Evolutionary conservation across 1,140 invertebrate genomes (phyloP), one percentile per base, ranked within the genome.

Genomic region (Bombus picipes): DNA sequence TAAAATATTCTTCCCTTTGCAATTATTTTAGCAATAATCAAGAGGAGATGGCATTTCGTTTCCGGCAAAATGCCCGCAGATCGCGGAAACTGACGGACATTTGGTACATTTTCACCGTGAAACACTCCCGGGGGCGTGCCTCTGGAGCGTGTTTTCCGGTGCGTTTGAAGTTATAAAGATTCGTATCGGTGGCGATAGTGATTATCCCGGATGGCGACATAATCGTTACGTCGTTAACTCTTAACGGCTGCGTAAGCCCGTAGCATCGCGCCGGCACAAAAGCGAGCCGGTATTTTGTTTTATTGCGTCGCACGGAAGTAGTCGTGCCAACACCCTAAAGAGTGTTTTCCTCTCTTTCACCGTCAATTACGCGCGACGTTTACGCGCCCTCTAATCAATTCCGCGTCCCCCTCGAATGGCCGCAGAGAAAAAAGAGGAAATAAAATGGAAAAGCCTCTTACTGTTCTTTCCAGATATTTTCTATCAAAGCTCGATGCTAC

Each of bases 151-250:
- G 80, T 83, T 83, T 88, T 85, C 86, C 88, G 86, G 75, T 76
- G 88, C 87, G 87, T 94, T 94, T 93, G 82, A 89, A 90, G 91
- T 92, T 93, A 92, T 93, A 93, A 92, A 94, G 93, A 94, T 94
- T 89, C 87, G 91, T 93, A 94, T 94, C 93, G 91, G 91, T 87
- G 91, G 88, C 91, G 91, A 93, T 94, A 94, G 93, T 89, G 93
- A 93, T 94, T 93, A 94, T 93, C 92, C 90, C 89, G 91, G 93
- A 94, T 93, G 88, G 93, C 91, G 90, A 90, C 91, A 94, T 93
- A 94, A 94, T 93, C 93, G 93, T 94, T 94, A 91, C 85, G 89
- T 93, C 93, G 93, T 94, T 94, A 94, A 93, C 89, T 92, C 91
- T 92, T 94, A 94, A 94, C 92, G 91, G 89, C 89, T 81, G 76